A percentile compares a stretch with the other conserved stretches of the same genome.
Conservation (phyloP, 1,140 invertebrate genomes). For the Drosophila pectinifera region DNA sequence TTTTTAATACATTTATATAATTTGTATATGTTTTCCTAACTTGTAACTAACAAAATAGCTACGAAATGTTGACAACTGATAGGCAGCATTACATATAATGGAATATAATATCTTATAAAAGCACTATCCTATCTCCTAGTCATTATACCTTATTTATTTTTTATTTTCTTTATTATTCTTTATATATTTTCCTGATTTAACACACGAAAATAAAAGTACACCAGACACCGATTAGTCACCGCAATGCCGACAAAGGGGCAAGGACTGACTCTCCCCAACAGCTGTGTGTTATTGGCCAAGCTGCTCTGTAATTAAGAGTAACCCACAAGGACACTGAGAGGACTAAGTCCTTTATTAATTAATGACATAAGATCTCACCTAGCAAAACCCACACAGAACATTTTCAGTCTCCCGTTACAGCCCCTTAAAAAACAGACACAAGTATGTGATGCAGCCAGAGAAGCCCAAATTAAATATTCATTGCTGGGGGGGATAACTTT, state of each 20-base stretch:
- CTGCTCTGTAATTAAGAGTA: neutral
- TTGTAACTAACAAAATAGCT: neutral
- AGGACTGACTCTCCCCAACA: neutral
- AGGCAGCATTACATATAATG: neutral
- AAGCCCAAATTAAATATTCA: constrained; percentile 38
- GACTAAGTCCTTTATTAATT: neutral
- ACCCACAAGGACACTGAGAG: neutral
- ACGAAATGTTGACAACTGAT: too few species aligned
- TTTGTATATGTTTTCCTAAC: too few species aligned
- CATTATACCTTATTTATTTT: neutral
- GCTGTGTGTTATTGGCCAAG: constrained; percentile 6
- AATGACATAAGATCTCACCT: neutral
- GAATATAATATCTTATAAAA: neutral
- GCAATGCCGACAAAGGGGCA: neutral
- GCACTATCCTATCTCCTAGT: neutral
- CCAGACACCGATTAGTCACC: constrained; percentile 11
- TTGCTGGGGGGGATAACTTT: neutral
- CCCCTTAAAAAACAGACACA: constrained; percentile 3
- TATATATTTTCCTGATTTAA: neutral
- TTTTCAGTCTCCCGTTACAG: neutral
- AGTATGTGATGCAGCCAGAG: neutral
- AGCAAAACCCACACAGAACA: neutral
- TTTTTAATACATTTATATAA: too few species aligned
- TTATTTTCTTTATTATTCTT: too few species aligned
- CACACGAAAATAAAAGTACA: neutral